Percentiles rank a stretch among this genome's conserved stretches.
Conservation (phyloP, 2,797 vertebrate genomes). For the Rhinogobio ventralis region DNA sequence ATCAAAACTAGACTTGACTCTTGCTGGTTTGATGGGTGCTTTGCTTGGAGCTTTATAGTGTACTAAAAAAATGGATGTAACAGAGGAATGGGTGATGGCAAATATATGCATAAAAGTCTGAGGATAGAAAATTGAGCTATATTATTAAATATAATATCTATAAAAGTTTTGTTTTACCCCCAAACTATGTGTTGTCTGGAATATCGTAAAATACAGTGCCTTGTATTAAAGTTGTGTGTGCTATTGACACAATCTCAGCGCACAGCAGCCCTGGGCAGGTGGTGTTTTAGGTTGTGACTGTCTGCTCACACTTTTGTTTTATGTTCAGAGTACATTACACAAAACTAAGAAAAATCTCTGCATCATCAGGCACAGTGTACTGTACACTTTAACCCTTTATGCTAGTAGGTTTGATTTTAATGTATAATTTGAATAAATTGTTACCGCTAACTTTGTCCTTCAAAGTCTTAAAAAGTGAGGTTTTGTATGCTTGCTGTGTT, state of each 20-base stretch:
- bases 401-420: conserved; percentile 52
- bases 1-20: conserved; percentile 48
- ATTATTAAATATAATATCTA: conserved; percentile 8
- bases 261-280: conserved; percentile 63
- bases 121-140: conserved; percentile 10
- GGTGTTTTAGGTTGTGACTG: conserved; percentile 74
- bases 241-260: conserved; percentile 59
- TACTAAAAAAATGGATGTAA: not conserved
- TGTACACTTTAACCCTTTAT: conserved; percentile 4
- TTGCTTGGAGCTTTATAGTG: conserved; percentile 10
- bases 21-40: conserved; percentile 24
- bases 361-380: conserved; percentile 16
- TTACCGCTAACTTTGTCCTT: conserved; percentile 22
- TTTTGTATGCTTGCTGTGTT: conserved; percentile 30
- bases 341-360: not conserved
- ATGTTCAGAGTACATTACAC: conserved; percentile 13
- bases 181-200: conserved; percentile 61
- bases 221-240: conserved; percentile 71
- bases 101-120: conserved; percentile 12
- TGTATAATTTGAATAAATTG: conserved; percentile 23
- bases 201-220: conserved; percentile 75
- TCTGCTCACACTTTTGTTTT: conserved; percentile 22
- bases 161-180: conserved; percentile 32
- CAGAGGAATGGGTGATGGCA: not conserved
- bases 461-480: conserved; percentile 35